Percentiles rank a stretch among this genome's conserved stretches.
Evolutionary conservation across 2,888 invertebrate genomes (phyloP).

Genomic region (Galeopsomyia nigrocyanea): DNA sequence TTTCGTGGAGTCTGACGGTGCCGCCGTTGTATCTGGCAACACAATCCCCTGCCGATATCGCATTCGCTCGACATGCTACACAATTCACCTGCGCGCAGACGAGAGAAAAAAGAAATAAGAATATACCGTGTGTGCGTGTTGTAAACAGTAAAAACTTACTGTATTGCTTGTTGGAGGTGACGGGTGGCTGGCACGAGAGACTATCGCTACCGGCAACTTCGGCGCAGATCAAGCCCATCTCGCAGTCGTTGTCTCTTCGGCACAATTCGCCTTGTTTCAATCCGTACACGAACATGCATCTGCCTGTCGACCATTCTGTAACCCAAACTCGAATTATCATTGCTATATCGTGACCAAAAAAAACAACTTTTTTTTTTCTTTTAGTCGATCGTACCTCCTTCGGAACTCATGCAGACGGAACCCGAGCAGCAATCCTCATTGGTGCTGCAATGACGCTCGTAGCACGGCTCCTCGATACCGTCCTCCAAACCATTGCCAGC

Average conservation of each 20-base stretch:
- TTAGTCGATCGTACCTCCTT: slow-evolving; percentile 72
- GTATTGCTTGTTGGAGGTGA: slow-evolving; percentile 84
- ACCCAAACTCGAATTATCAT: too few relatives aligned
- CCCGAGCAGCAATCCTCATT: slow-evolving; percentile 90
- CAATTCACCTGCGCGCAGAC: slow-evolving; percentile 75
- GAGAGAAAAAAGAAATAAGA: slow-evolving; percentile 28
- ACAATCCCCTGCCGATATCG: slow-evolving; percentile 86
- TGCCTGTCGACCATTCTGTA: slow-evolving; percentile 68
- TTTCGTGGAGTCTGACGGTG: slow-evolving; percentile 88
- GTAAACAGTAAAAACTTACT: slow-evolving; percentile 66
- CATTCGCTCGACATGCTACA: slow-evolving; percentile 88
- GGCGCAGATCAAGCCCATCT: slow-evolving; percentile 85
- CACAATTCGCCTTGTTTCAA: slow-evolving; percentile 87
- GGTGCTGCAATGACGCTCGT: slow-evolving; percentile 80
- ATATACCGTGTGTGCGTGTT: too few relatives aligned
- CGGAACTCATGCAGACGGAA: slow-evolving; percentile 80
- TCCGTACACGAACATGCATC: slow-evolving; percentile 79
- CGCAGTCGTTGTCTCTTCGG: slow-evolving; percentile 86
- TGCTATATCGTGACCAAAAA: too few relatives aligned
- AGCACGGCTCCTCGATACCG: slow-evolving; percentile 80
- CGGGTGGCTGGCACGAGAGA: slow-evolving; percentile 84
- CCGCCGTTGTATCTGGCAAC: slow-evolving; percentile 88
- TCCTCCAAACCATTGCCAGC: slow-evolving; percentile 70
- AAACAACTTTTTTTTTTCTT: too few relatives aligned
- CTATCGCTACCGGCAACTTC: slow-evolving; percentile 77